Evolutionary conservation across 2,797 vertebrate species (phyloP).

Genomic region (Setipinna tenuifilis): DNA sequence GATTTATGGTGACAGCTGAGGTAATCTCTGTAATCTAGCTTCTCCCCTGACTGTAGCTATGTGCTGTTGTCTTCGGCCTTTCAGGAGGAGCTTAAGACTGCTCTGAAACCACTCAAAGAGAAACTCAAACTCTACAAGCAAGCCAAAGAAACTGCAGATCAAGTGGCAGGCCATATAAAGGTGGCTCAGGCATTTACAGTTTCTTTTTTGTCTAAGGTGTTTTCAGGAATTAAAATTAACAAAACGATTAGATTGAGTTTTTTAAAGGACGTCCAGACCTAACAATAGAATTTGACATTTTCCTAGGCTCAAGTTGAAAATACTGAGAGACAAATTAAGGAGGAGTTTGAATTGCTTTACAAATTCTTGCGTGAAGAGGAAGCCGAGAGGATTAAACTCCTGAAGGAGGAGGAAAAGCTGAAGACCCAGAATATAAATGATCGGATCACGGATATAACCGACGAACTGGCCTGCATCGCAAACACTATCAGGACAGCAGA

Average conservation of each 20-base stretch:
- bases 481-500: constrained; percentile 73
- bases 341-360: constrained; percentile 74
- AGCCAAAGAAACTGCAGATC: constrained; percentile 66
- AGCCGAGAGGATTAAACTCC: constrained; percentile 62
- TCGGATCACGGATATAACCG: constrained; percentile 67
- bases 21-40: constrained; percentile 28
- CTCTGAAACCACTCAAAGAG: constrained; percentile 73
- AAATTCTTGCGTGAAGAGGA: constrained; percentile 76
- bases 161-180: constrained; percentile 75
- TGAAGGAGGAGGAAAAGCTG: constrained; percentile 71
- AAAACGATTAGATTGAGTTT: too few species aligned
- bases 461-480: constrained; percentile 68
- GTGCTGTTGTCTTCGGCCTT: not conserved
- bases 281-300: constrained; percentile 21
- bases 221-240: too few species aligned
- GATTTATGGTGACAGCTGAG: not conserved
- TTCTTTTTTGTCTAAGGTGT: not conserved
- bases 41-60: not conserved
- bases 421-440: constrained; percentile 68
- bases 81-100: constrained; percentile 78
- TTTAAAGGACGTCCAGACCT: not conserved
- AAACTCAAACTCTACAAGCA: constrained; percentile 74
- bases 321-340: constrained; percentile 72
- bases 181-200: constrained; percentile 54
- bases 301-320: constrained; percentile 73